These are phyloP conservation scores for Tragopan temminckii DNA, from an alignment of 2,797 vertebrate genomes.

Conservation along the genomic window DNA sequence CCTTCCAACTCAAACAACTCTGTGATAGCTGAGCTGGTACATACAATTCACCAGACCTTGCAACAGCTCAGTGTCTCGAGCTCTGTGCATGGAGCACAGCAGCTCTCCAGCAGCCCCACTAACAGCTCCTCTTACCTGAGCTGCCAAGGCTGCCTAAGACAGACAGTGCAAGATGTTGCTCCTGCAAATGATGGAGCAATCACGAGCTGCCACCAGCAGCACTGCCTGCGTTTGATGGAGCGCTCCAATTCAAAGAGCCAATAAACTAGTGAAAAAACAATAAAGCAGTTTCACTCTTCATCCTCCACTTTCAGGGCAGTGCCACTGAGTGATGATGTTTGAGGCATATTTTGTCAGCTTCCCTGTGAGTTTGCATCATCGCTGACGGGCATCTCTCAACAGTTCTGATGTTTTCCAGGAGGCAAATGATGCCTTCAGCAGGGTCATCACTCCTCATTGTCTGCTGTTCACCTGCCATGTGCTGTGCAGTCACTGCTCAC, in stretches of 20 bases:
- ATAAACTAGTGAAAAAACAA: neutral
- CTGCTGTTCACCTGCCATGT: neutral
- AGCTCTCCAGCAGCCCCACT: neutral
- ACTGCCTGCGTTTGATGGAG: neutral
- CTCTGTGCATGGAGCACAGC: neutral
- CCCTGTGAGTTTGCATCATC: neutral
- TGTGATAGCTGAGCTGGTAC: neutral
- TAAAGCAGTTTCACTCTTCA: neutral
- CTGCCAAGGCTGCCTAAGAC: neutral
- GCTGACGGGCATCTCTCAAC: neutral
- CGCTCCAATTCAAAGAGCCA: neutral
- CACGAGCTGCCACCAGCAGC: neutral
- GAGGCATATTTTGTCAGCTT: neutral
- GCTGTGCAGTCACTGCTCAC: neutral
- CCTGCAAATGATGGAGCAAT: neutral
- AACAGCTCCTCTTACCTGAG: neutral
- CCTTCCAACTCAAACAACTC: neutral
- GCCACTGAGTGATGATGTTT: neutral
- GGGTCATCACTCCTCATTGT: neutral
- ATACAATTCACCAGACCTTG: no score
- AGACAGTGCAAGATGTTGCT: rapidly evolving
- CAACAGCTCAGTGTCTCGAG: neutral
- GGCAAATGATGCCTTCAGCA: neutral
- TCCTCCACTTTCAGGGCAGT: neutral
- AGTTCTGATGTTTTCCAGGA: neutral